Evolutionary conservation across 2,797 vertebrate genomes (phyloP).

Genomic region (Ambastaia sidthimunki): DNA sequence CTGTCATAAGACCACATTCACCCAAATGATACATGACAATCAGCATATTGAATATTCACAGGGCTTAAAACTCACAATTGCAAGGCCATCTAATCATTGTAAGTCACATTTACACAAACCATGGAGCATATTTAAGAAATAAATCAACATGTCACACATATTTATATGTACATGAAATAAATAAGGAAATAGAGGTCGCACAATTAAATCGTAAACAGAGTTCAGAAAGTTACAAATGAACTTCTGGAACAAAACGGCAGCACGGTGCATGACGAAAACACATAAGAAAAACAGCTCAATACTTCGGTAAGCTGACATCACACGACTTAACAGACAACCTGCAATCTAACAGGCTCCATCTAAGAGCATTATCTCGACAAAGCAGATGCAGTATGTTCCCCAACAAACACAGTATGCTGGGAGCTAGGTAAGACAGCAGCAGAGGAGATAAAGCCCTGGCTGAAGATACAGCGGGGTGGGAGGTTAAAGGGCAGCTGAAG

Average conservation of each 20-base stretch:
- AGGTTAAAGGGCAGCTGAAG: slow-evolving; percentile 38
- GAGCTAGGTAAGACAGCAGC: slow-evolving; percentile 22
- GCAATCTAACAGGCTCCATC: slow-evolving; percentile 34
- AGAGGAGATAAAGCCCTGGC: slow-evolving; percentile 28
- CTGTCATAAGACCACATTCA: slow-evolving; percentile 25
- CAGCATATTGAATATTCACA: slow-evolving; percentile 30
- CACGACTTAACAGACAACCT: neutral
- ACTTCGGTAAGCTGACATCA: slow-evolving; percentile 12
- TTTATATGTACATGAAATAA: slow-evolving; percentile 42
- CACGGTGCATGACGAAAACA: slow-evolving; percentile 3
- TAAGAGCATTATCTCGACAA: slow-evolving; percentile 20
- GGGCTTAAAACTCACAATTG: slow-evolving; percentile 1
- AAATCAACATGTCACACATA: slow-evolving; percentile 10
- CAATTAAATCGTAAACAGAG: slow-evolving; percentile 20
- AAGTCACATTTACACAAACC: slow-evolving; percentile 41
- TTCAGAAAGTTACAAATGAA: slow-evolving; percentile 36
- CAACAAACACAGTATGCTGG: slow-evolving; percentile 28
- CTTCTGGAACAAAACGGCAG: slow-evolving; percentile 13
- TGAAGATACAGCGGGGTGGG: slow-evolving; percentile 30
- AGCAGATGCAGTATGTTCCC: slow-evolving; percentile 28
- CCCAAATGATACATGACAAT: slow-evolving; percentile 4
- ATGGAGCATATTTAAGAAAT: slow-evolving; percentile 12
- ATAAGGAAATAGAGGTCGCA: slow-evolving; percentile 39
- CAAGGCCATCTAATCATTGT: slow-evolving; percentile 30
- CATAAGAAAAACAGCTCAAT: slow-evolving; percentile 28